Evolutionary conservation across 2,888 invertebrate species (phyloP).

Genomic region (Pseudanteris insignis): DNA sequence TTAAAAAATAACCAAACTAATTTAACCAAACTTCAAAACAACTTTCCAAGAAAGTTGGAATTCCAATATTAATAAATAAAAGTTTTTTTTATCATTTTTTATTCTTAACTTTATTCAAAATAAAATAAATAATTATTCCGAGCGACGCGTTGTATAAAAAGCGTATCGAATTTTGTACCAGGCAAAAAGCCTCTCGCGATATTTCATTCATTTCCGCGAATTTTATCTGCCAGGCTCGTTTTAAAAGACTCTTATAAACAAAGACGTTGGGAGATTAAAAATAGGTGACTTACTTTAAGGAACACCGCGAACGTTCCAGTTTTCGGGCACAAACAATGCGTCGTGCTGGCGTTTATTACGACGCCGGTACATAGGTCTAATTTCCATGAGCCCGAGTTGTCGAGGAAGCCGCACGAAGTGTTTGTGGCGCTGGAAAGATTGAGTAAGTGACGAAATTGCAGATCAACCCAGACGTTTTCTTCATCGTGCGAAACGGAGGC

Average conservation of each 20-base stretch:
- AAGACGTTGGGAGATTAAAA: conserved; percentile 20
- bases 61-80: no score
- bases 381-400: conserved; percentile 71
- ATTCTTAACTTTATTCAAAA: no score
- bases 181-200: conserved; percentile 12
- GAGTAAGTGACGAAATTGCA: conserved; percentile 68
- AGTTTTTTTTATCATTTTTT: no score
- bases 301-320: conserved; percentile 74
- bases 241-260: conserved; percentile 12
- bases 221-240: conserved; percentile 1
- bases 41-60: no score
- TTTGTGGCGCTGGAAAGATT: conserved; percentile 67
- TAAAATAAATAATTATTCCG: conserved; percentile 3
- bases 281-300: conserved; percentile 58
- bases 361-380: conserved; percentile 70
- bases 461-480: conserved; percentile 65
- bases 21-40: no score
- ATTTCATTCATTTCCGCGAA: conserved; percentile 12
- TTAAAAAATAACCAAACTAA: no score
- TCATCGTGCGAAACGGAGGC: conserved; percentile 47
- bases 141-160: neutral
- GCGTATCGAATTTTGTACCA: conserved; percentile 4
- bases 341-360: conserved; percentile 43
- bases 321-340: conserved; percentile 72
- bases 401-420: conserved; percentile 67